Base-by-base conservation (phyloP, 2,113 vertebrate genomes). In the Paradisaea rubra region DNA sequence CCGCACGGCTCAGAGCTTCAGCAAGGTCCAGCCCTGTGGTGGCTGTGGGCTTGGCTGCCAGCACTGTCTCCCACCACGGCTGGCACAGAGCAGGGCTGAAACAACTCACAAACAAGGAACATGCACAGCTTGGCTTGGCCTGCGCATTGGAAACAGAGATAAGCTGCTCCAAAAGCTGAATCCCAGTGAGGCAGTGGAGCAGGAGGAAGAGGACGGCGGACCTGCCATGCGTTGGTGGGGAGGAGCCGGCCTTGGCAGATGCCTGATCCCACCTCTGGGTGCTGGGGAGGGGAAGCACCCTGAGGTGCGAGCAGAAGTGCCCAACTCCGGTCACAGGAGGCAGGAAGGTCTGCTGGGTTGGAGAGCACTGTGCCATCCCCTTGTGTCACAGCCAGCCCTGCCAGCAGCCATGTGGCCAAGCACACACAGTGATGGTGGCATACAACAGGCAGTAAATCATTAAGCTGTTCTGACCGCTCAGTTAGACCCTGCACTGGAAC, bases 221-320 rank as follows among this genome's bases (percentile, higher is more conserved):
- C 31, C 42, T 68, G 42, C 56, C 30, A 7, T 1, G 3, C 0
- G 0, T 57, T 16, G 30, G 23, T 33, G 1, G 37, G 33, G 17
- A 70, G 42, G 13, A 56, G 49, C 30, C 11, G 41, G 52, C 22
- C 56, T 42, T 8, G 4, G 28, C 64, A 68, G 31, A 50, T 22
- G 9, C n/a, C 65, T 84, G 37, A 22, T 47, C 54, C 47, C 57
- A 27, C 10, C 39, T 37, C 56, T 20, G 42, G 57, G 53, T 68
- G 39, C 53, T 59, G 45, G 13, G 9, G 35, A 63, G 14, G 12
- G 18, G 14, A 57, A 53, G n/a, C 35, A 60, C 9, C 30, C 44
- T 0, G 0, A 82, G 33, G 19, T 9, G 11, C 0, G 0, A 78
- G n/a, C 23, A 20, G 74, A 49, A 90, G 53, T 7, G 0, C 37